Conservation (phyloP, 2,797 vertebrate genomes). For the Crenichthys baileyi region DNA sequence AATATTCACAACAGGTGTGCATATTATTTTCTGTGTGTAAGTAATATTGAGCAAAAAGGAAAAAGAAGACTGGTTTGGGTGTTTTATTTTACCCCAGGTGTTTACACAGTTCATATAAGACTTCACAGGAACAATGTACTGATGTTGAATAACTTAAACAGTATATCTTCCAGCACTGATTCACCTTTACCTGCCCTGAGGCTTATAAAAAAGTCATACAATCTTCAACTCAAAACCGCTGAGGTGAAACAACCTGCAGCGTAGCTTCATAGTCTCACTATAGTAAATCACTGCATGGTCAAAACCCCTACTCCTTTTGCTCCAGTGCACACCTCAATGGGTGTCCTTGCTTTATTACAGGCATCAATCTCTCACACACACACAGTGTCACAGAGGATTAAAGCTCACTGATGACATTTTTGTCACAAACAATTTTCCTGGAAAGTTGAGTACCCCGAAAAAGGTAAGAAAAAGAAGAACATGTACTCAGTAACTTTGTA, state of each 20-base stretch:
- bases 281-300: slow-evolving; percentile 48
- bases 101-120: neutral
- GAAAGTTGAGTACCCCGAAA: slow-evolving; percentile 6
- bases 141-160: slow-evolving; percentile 7
- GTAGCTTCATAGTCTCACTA: slow-evolving; percentile 24
- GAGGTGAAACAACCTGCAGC: slow-evolving; percentile 32
- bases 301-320: slow-evolving; percentile 34
- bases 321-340: slow-evolving; percentile 13
- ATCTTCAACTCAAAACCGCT: slow-evolving; percentile 12
- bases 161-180: slow-evolving; percentile 1
- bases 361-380: slow-evolving; percentile 25
- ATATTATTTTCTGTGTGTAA: too few species aligned
- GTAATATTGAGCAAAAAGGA: neutral
- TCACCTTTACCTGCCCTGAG: slow-evolving; percentile 10
- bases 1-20: neutral
- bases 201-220: slow-evolving; percentile 23
- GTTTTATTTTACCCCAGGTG: neutral
- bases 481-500: neutral
- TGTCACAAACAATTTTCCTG: slow-evolving; percentile 20
- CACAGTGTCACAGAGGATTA: too few species aligned
- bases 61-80: neutral
- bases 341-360: slow-evolving; percentile 20
- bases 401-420: slow-evolving; percentile 17
- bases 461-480: slow-evolving; percentile 8
- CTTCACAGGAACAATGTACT: neutral